These are phyloP conservation scores for Urechis unicinctus DNA, from an alignment of 2,888 invertebrate species.

Conservation along the genomic window DNA sequence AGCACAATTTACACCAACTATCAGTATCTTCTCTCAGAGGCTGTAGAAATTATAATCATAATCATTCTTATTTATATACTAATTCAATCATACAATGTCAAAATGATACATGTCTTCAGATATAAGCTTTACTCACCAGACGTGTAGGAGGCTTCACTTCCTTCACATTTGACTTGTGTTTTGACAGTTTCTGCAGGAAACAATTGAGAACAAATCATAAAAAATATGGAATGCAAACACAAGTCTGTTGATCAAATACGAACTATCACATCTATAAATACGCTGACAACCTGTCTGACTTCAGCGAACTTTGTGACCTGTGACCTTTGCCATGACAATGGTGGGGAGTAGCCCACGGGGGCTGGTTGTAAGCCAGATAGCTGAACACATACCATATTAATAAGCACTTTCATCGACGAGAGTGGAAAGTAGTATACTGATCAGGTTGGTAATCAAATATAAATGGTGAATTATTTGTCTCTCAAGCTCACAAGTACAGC, in stretches of 20 bases:
- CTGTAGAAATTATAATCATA: slow-evolving; percentile 32
- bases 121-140: neutral
- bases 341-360: slow-evolving; percentile 52
- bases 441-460: too few species aligned
- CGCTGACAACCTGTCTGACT: slow-evolving; percentile 54
- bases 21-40: slow-evolving; percentile 50
- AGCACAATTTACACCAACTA: slow-evolving; percentile 54
- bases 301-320: slow-evolving; percentile 66
- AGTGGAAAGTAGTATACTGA: too few species aligned
- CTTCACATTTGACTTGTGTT: neutral
- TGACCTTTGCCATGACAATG: slow-evolving; percentile 63
- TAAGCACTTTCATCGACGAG: too few species aligned
- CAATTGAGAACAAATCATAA: too few species aligned
- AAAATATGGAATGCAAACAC: too few species aligned
- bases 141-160: neutral
- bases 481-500: too few species aligned
- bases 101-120: neutral
- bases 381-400: slow-evolving; percentile 39
- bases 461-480: too few species aligned
- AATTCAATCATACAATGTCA: too few species aligned
- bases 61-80: too few species aligned
- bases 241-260: too few species aligned
- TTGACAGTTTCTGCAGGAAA: neutral
- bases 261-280: too few species aligned
- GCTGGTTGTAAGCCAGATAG: slow-evolving; percentile 53